Base-by-base conservation (phyloP, 2,113 vertebrate genomes). In the Sander lucioperca region DNA sequence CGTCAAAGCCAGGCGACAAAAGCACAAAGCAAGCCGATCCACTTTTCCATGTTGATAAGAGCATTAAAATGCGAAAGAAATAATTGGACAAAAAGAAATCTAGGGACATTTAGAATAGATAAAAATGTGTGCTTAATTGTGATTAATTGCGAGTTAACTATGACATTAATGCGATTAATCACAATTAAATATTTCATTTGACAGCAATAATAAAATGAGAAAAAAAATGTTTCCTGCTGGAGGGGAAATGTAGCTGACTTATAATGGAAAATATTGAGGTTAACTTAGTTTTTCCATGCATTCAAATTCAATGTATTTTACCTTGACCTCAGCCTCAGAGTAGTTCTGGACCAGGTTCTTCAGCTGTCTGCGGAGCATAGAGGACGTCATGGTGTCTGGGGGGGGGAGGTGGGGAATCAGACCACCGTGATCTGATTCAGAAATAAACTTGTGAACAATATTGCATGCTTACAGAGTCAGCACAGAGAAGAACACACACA, bases 321-420 rank as follows among this genome's bases (percentile, higher is more conserved):
- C 97, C 96, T 98, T 98, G 85, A 98, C 97, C 94, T 98, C 97
- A 0, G 97, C 97, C 91, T 98, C 97, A 12, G 97, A 98, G 86
- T 97, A 98, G 93, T 98, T 98, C 93, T 98, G 97, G 67, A 97
- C 96, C 19, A 97, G 96, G 91, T 97, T 97, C 88, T 97, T 97
- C 89, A 97, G 92, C 85, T 97, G 96, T 15, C 97, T 91, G 19
- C 97, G 94, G 23, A 97, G 93, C 77, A 97, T 97, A 0, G 97
- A 97, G 77, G 97, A 96, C 21, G 97, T 97, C 97, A 97, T 97
- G 91, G 80, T 92, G 86, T 62, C 43, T 4, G 2, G 27, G 4
- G 0, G 2, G n/a, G 57, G 65, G 63, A 39, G 80, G 71, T 57
- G 80, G 75, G 56, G 43, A 62, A 70, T 84, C 79, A 77, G 87